Evolutionary conservation across 1,140 invertebrate species (phyloP).

Genomic region (Zaprionus inermis): DNA sequence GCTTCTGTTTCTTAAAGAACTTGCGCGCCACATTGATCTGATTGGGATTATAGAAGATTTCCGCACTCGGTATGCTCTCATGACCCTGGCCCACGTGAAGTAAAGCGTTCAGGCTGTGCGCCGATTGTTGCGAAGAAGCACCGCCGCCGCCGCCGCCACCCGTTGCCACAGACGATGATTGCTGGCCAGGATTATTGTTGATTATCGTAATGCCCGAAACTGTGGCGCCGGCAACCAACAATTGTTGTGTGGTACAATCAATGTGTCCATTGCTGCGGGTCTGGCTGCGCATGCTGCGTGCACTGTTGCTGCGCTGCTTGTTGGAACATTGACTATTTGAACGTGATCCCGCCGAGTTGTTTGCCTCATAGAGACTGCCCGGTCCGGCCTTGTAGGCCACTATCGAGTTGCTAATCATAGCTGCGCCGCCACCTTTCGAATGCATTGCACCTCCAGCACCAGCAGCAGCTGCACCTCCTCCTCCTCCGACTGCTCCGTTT

Average conservation of each 20-base stretch:
- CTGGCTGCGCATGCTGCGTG: slow-evolving; percentile 74
- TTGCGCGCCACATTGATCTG: slow-evolving; percentile 96
- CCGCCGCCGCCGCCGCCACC: not conserved
- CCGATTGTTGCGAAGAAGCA: slow-evolving; percentile 65
- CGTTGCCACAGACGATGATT: slow-evolving; percentile 22
- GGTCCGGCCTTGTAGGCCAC: slow-evolving; percentile 72
- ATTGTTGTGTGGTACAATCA: slow-evolving; percentile 64
- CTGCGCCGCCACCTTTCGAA: slow-evolving; percentile 33
- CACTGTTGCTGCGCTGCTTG: slow-evolving; percentile 64
- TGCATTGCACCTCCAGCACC: not conserved
- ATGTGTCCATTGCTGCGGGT: slow-evolving; percentile 57
- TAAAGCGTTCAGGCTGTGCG: slow-evolving; percentile 87
- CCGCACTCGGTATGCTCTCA: slow-evolving; percentile 85
- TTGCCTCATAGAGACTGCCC: slow-evolving; percentile 76
- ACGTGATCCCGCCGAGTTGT: slow-evolving; percentile 85
- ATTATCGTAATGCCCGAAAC: slow-evolving; percentile 54
- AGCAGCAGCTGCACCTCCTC: not conserved
- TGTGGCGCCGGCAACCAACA: slow-evolving; percentile 22
- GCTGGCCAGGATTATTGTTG: slow-evolving; percentile 62
- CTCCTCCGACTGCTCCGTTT: not conserved
- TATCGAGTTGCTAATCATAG: slow-evolving; percentile 69
- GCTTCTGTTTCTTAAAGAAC: slow-evolving; percentile 94
- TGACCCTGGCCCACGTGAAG: slow-evolving; percentile 77
- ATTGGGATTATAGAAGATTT: slow-evolving; percentile 96
- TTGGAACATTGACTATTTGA: slow-evolving; percentile 87